These are phyloP conservation scores for Bombylius major DNA, from an alignment of 2,888 invertebrate species.

Conservation along the genomic window DNA sequence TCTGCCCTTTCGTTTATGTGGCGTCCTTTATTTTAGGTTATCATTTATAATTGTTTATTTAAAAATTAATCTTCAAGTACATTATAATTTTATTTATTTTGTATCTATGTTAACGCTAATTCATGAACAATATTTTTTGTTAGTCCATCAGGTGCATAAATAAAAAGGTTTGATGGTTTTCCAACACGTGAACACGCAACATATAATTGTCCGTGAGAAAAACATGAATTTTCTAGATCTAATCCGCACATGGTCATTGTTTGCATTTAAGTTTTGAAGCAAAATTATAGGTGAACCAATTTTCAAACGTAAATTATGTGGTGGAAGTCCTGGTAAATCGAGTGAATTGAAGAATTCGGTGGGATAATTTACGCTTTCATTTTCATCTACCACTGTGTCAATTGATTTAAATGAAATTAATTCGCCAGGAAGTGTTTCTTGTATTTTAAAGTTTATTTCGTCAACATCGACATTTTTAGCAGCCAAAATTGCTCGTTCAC, in stretches of 20 bases:
- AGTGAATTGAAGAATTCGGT: slow-evolving; percentile 15
- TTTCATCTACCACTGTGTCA: slow-evolving; percentile 2
- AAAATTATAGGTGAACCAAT: slow-evolving; percentile 16
- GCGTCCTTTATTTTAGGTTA: too few species aligned
- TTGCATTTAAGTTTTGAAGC: slow-evolving; percentile 19
- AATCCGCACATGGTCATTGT: slow-evolving; percentile 19
- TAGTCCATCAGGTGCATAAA: too few species aligned
- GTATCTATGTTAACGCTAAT: background rate
- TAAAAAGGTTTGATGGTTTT: slow-evolving; percentile 11
- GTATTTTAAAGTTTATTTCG: background rate
- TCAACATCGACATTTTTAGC: slow-evolving; percentile 3
- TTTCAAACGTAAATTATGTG: background rate
- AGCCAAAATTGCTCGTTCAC: background rate
- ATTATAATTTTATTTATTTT: too few species aligned
- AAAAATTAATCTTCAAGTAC: too few species aligned
- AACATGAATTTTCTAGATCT: slow-evolving; percentile 19
- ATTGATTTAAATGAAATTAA: background rate
- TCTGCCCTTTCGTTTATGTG: too few species aligned
- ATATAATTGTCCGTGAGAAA: slow-evolving; percentile 26
- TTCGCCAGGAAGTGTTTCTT: background rate
- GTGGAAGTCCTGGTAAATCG: slow-evolving; percentile 13
- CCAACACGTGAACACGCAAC: slow-evolving; percentile 22
- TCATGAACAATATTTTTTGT: background rate
- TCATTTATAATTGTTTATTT: too few species aligned
- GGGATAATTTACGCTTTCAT: slow-evolving; percentile 14